These are phyloP conservation scores for Acromyrmex heyeri DNA, from an alignment of 1,140 invertebrate genomes.

Conservation along the genomic window DNA sequence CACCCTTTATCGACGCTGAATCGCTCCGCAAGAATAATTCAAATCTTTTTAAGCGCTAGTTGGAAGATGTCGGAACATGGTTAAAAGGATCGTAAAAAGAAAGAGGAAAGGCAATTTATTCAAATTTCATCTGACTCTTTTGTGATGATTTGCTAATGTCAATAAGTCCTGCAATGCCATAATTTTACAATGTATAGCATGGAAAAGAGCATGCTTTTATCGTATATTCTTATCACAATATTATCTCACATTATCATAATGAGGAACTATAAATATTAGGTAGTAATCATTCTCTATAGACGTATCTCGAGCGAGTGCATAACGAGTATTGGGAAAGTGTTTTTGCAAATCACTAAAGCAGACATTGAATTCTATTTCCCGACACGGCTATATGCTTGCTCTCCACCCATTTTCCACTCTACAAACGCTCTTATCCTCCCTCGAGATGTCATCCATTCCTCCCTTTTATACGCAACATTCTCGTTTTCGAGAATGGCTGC, in stretches of 20 bases:
- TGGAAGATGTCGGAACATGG: not conserved
- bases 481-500: conserved; percentile 60
- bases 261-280: conserved; percentile 35
- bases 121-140: conserved; percentile 21
- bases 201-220: not conserved
- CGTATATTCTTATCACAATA: conserved; percentile 7
- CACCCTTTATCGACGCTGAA: conserved; percentile 24
- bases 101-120: conserved; percentile 21
- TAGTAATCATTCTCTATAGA: not conserved
- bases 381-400: conserved; percentile 38
- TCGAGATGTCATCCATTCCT: conserved; percentile 61
- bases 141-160: conserved; percentile 27
- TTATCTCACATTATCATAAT: conserved; percentile 39
- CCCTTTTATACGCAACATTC: conserved; percentile 59
- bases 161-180: not conserved
- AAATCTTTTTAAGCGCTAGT: not conserved
- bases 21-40: conserved; percentile 41
- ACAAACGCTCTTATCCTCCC: conserved; percentile 58
- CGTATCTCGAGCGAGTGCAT: conserved; percentile 15
- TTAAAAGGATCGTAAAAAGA: conserved; percentile 16
- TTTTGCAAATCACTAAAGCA: conserved; percentile 64
- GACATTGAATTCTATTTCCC: conserved; percentile 57
- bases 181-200: conserved; percentile 12
- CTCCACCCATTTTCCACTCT: conserved; percentile 52
- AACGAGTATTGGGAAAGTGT: conserved; percentile 55